Conservation (phyloP, 2,797 vertebrate species). For the Sebastes cheni region DNA sequence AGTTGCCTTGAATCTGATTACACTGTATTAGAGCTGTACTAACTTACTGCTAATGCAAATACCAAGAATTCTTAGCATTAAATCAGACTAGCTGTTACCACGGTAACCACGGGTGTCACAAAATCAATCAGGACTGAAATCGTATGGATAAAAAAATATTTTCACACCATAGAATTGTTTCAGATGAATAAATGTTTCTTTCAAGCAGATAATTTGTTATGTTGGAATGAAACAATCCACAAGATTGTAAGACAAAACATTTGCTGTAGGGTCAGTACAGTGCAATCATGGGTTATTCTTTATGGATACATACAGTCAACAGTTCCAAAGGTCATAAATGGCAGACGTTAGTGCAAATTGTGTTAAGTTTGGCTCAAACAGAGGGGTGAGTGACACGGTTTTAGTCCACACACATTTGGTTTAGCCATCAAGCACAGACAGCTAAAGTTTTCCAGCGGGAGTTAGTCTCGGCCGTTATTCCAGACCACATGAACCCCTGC, state of each 20-base stretch:
- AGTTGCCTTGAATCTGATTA: not conserved
- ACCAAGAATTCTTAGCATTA: not conserved
- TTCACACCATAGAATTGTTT: not conserved
- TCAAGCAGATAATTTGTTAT: not conserved
- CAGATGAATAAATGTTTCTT: not conserved
- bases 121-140: not conserved
- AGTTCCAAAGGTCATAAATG: not conserved
- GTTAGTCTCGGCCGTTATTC: conserved; percentile 47
- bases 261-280: not conserved
- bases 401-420: conserved; percentile 49
- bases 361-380: conserved; percentile 9
- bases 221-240: conserved; percentile 48
- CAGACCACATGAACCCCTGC: conserved; percentile 35
- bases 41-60: not conserved
- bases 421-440: conserved; percentile 40
- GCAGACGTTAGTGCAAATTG: conserved; percentile 16
- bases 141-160: not conserved
- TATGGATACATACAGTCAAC: not conserved
- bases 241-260: conserved; percentile 3
- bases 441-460: conserved; percentile 48
- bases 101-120: not conserved
- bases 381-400: conserved; percentile 24
- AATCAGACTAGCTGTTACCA: not conserved
- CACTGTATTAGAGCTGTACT: not conserved
- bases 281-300: not conserved